Evolutionary conservation across 30 jellyfish, hydroid and myxozoan species (phyloP).

Genomic region (Hydra vulgaris): DNA sequence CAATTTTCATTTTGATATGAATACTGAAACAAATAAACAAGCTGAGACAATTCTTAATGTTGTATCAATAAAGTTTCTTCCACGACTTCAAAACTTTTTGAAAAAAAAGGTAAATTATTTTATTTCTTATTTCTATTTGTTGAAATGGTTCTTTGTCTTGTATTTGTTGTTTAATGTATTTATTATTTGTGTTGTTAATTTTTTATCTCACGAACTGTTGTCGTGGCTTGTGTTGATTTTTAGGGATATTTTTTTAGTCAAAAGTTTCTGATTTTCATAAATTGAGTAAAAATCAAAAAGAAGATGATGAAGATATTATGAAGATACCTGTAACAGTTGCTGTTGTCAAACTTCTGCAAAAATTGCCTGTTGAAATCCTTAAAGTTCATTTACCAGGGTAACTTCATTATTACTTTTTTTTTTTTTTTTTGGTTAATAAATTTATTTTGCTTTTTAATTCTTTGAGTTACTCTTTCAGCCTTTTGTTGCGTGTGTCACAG

Average conservation of each 20-base stretch:
- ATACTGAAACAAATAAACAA: not conserved
- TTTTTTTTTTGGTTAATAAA: not conserved
- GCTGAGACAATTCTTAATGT: conserved; percentile 39
- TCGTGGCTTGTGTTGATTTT: too few species aligned
- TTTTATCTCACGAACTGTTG: too few species aligned
- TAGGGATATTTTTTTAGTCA: conserved; percentile 62
- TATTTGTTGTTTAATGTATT: too few species aligned
- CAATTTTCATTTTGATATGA: conserved; percentile 65
- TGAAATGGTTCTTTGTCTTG: too few species aligned
- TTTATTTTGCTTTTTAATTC: not conserved
- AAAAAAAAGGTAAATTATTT: conserved; percentile 66
- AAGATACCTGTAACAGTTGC: conserved; percentile 91
- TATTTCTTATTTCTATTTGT: too few species aligned
- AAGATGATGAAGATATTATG: conserved; percentile 68
- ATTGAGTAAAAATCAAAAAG: conserved; percentile 50
- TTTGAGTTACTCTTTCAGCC: conserved; percentile 19
- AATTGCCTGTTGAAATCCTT: conserved; percentile 55
- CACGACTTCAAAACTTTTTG: conserved; percentile 63
- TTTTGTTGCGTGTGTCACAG: conserved; percentile 73
- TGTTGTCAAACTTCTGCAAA: conserved; percentile 67
- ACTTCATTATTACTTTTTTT: not conserved
- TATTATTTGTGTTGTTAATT: too few species aligned
- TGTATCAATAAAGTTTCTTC: conserved; percentile 37
- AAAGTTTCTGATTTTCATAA: conserved; percentile 61
- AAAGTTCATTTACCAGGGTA: conserved; percentile 77